Conservation (phyloP, 2,797 vertebrate species). For the Tamandua tetradactyla region DNA sequence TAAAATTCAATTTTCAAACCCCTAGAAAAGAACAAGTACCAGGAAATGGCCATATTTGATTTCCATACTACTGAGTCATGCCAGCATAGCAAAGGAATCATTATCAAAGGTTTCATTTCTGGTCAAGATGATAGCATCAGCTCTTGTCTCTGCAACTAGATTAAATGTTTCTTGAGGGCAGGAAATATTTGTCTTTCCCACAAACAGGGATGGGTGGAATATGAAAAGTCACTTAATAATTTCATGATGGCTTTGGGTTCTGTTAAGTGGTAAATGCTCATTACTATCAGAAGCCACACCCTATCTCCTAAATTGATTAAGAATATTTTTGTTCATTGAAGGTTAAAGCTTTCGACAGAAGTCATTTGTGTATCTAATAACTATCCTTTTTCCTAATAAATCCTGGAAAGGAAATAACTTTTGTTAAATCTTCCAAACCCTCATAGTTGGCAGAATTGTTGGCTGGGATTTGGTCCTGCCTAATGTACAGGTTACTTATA, state of each 20-base stretch:
- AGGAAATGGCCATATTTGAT: slow-evolving; percentile 49
- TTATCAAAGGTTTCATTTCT: slow-evolving; percentile 48
- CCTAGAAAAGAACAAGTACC: slow-evolving; percentile 16
- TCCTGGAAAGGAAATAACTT: neutral
- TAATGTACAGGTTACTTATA: neutral
- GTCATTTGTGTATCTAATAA: neutral
- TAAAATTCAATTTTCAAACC: slow-evolving; percentile 62
- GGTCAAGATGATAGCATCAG: neutral
- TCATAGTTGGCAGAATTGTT: neutral
- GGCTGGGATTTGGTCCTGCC: neutral
- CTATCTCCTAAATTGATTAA: slow-evolving; percentile 20
- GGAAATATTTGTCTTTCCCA: neutral
- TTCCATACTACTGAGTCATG: slow-evolving; percentile 29
- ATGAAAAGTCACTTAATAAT: neutral
- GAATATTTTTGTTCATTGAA: neutral
- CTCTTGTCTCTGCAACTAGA: slow-evolving; percentile 8
- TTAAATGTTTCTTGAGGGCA: neutral
- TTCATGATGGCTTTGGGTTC: neutral
- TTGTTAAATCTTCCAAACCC: neutral
- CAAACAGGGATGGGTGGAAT: neutral
- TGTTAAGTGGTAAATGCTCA: neutral
- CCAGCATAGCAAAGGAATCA: slow-evolving; percentile 44
- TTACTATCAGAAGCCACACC: neutral
- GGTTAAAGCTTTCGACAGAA: neutral
- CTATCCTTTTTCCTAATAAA: neutral